Evolutionary conservation across 1,140 invertebrate species (phyloP).

Genomic region (Agrilus planipennis): DNA sequence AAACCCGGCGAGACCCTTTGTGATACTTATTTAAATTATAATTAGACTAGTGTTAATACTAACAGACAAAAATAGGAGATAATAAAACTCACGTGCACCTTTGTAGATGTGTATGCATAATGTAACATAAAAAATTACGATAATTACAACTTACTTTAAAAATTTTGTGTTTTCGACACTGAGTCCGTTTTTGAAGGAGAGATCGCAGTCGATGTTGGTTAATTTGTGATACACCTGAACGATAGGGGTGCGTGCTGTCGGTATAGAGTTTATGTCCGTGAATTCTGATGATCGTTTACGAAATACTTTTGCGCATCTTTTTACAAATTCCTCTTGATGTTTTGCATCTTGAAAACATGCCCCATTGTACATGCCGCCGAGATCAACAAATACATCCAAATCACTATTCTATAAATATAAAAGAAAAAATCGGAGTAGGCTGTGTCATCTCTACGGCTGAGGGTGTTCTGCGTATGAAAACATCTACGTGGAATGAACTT

Average conservation of each 20-base stretch:
- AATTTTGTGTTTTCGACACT: slow-evolving; percentile 42
- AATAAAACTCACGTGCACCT: too few relatives aligned
- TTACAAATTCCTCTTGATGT: slow-evolving; percentile 24
- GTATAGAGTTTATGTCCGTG: slow-evolving; percentile 26
- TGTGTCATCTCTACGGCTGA: too few relatives aligned
- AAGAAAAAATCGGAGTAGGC: too few relatives aligned
- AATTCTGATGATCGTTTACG: slow-evolving; percentile 19
- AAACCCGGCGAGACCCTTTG: too few relatives aligned
- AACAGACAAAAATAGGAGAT: background rate
- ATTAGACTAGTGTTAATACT: too few relatives aligned
- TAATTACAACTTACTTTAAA: slow-evolving; percentile 28
- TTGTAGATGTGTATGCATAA: too few relatives aligned
- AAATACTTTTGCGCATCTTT: slow-evolving; percentile 15
- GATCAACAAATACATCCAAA: slow-evolving; percentile 40
- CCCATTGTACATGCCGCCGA: slow-evolving; percentile 30
- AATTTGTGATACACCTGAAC: slow-evolving; percentile 38
- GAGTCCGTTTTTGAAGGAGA: slow-evolving; percentile 44
- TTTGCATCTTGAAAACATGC: slow-evolving; percentile 21
- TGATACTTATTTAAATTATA: too few relatives aligned
- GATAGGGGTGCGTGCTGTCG: slow-evolving; percentile 42
- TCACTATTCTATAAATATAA: slow-evolving; percentile 33
- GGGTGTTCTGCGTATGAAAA: too few relatives aligned
- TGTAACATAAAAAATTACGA: background rate
- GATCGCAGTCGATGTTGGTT: slow-evolving; percentile 39
- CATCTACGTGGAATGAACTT: too few relatives aligned